Evolutionary conservation across 2,888 invertebrate genomes (phyloP).

Genomic region (Sphaerophoria rueppellii): DNA sequence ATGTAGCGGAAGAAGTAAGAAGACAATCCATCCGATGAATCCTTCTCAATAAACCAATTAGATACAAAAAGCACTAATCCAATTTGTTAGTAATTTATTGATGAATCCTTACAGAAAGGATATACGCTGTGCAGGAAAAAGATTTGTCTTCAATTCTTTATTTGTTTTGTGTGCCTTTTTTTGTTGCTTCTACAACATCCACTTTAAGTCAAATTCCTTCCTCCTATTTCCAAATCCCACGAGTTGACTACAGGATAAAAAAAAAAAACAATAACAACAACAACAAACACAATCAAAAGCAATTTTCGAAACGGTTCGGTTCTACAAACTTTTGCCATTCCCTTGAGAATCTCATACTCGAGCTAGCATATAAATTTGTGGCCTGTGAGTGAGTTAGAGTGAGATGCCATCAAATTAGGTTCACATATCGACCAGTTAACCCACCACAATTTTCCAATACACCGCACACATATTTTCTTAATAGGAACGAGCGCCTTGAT

Average conservation of each 20-base stretch:
- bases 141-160: slow-evolving; percentile 15
- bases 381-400: neutral
- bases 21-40: slow-evolving; percentile 13
- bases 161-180: neutral
- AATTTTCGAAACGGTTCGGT: slow-evolving; percentile 44
- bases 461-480: slow-evolving; percentile 18
- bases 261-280: too few relatives aligned
- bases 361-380: slow-evolving; percentile 3
- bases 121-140: neutral
- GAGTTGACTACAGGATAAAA: slow-evolving; percentile 49
- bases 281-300: slow-evolving; percentile 59
- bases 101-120: slow-evolving; percentile 43
- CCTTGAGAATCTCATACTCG: slow-evolving; percentile 32
- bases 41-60: slow-evolving; percentile 63
- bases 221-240: neutral
- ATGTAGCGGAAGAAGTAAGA: neutral
- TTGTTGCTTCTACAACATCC: neutral
- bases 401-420: slow-evolving; percentile 28
- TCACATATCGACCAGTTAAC: slow-evolving; percentile 13
- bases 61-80: slow-evolving; percentile 63
- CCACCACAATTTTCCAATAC: slow-evolving; percentile 21
- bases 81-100: slow-evolving; percentile 69
- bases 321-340: slow-evolving; percentile 41
- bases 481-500: slow-evolving; percentile 33
- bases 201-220: neutral